Conservation (phyloP, 2,888 invertebrate species). For the Petrolisthes cinctipes region DNA sequence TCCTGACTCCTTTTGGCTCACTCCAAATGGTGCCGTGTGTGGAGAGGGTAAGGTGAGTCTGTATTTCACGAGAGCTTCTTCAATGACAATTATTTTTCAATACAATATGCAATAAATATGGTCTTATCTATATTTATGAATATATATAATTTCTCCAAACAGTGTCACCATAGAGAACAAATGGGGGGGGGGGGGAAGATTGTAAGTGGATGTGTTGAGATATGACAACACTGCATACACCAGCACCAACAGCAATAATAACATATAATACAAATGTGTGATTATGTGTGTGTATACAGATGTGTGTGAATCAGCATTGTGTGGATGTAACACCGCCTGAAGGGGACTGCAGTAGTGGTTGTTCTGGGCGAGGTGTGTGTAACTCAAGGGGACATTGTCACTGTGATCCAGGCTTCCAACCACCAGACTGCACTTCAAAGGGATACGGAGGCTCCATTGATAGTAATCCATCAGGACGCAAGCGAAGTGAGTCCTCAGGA, state of each 20-base stretch:
- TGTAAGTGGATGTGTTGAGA: no score
- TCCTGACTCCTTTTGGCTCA: conserved; percentile 79
- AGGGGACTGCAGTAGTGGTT: conserved; percentile 76
- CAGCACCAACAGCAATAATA: no score
- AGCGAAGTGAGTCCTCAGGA: background rate
- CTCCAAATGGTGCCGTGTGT: conserved; percentile 93
- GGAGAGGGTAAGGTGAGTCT: conserved; percentile 78
- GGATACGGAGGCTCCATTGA: conserved; percentile 92
- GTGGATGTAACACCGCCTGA: conserved; percentile 78
- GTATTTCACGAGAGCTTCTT: no score
- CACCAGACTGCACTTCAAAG: conserved; percentile 85
- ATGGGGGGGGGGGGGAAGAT: no score
- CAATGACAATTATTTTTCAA: no score
- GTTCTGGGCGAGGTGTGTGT: conserved; percentile 88
- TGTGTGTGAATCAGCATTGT: conserved; percentile 92
- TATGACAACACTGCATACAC: no score
- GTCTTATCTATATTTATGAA: no score
- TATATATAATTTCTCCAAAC: no score
- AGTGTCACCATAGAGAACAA: no score
- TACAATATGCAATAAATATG: no score
- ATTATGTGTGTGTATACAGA: conserved; percentile 73
- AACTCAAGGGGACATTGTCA: conserved; percentile 93
- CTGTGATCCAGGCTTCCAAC: conserved; percentile 89
- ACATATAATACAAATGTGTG: background rate
- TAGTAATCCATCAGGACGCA: conserved; percentile 71